Evolutionary conservation across 2,888 invertebrate genomes (phyloP), one percentile per base, ranked within the genome.

Genomic region (Creontiades dilutus): DNA sequence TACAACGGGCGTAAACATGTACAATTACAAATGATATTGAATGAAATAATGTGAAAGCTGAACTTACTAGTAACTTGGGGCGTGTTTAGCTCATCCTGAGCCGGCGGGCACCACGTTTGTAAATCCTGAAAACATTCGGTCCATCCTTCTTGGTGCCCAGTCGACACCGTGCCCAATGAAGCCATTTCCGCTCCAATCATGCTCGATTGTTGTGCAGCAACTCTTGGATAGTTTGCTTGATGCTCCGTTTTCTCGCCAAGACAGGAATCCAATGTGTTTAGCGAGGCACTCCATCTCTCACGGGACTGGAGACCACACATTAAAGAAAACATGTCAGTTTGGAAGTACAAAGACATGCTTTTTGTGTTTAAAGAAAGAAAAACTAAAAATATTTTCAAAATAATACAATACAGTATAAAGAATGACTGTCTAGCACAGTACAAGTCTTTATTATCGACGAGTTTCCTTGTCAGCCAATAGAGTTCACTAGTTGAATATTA

Each of bases 61-160:
- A 46, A 91, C 91, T 91, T 88, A 91, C 91, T 76, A 76, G 80
- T 88, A 78, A 89, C 85, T 80, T 91, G 90, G 61, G 91, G 91
- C 13, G 91, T 91, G 76, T 91, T 89, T 52, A 91, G 47, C 90
- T 91, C 91, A 91, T 91, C 91, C 91, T 90, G 91, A 91, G 80
- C 89, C 85, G 37, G 87, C 93, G 94, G 93, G 93, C 95, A 95
- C 95, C 94, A 95, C 92, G 93, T 94, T 93, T 94, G 94, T 93
- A 96, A 94, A 94, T 96, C 96, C 94, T 95, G 95, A 94, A 95
- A 96, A 94, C 95, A 95, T 94, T 96, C 96, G 95, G 94, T 94
- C 94, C 92, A 92, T 55, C 90, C 91, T 89, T 90, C 91, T 91
- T 82, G 85, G 86, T 16, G 37, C 57, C 85, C 90, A 37, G 78